These are phyloP conservation scores for Acarapis woodi DNA, from an alignment of 1,140 invertebrate species.

Conservation along the genomic window DNA sequence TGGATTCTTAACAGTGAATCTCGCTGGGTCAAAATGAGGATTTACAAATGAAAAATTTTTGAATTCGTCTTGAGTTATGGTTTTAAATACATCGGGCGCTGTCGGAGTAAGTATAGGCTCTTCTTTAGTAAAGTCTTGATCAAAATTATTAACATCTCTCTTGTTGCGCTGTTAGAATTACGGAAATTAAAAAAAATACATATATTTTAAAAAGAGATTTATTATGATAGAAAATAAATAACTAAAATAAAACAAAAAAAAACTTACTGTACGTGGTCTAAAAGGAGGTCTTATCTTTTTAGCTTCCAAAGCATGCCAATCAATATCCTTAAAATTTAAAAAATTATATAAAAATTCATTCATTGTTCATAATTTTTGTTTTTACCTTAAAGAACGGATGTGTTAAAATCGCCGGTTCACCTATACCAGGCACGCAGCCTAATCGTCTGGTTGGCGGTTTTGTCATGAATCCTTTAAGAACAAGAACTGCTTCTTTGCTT, in stretches of 20 bases:
- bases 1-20: conserved; percentile 19
- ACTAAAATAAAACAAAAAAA: not conserved
- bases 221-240: conserved; percentile 4
- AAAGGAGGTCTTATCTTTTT: conserved; percentile 81
- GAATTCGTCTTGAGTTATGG: conserved; percentile 94
- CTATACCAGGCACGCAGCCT: conserved; percentile 47
- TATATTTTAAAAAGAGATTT: conserved; percentile 6
- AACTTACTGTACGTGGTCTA: conserved; percentile 83
- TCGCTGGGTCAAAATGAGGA: conserved; percentile 49
- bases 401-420: conserved; percentile 52
- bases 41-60: conserved; percentile 89
- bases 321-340: conserved; percentile 77
- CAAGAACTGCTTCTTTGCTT: conserved; percentile 76
- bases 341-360: conserved; percentile 88
- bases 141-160: conserved; percentile 92
- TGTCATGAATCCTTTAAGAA: conserved; percentile 95
- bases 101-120: conserved; percentile 83
- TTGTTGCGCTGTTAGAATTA: conserved; percentile 89
- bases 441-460: conserved; percentile 81
- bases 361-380: conserved; percentile 69
- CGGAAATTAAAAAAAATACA: conserved; percentile 13
- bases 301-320: conserved; percentile 75
- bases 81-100: conserved; percentile 52
- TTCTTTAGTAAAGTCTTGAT: conserved; percentile 95
- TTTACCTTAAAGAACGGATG: conserved; percentile 97